These are phyloP conservation scores for Parthenolecanium corni DNA, from an alignment of 2,888 invertebrate genomes.

Conservation along the genomic window DNA sequence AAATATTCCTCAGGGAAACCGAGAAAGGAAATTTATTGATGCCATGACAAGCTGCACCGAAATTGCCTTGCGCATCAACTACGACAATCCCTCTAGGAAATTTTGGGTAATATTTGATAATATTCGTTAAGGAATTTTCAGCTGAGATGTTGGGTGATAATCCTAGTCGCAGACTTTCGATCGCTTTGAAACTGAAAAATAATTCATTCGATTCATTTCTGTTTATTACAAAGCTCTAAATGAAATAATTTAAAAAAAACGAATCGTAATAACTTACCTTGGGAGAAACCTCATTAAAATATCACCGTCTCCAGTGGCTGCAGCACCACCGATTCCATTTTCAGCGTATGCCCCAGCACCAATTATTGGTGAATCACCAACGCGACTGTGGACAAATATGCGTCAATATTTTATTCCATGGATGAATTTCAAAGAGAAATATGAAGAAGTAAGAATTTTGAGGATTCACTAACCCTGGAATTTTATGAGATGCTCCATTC, in stretches of 20 bases:
- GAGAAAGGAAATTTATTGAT: slow-evolving; percentile 39
- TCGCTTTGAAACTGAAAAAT: slow-evolving; percentile 59
- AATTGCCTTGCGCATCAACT: slow-evolving; percentile 56
- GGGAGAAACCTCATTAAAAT: slow-evolving; percentile 94
- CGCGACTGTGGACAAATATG: slow-evolving; percentile 44
- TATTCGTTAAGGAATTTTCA: slow-evolving; percentile 56
- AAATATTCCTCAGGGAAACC: too few species aligned
- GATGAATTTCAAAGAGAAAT: too few species aligned
- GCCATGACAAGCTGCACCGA: slow-evolving; percentile 75
- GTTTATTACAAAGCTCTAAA: too few species aligned
- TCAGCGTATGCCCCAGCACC: slow-evolving; percentile 94
- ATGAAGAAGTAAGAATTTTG: too few species aligned
- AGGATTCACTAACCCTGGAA: slow-evolving; percentile 72
- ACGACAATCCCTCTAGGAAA: slow-evolving; percentile 80
- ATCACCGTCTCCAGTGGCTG: slow-evolving; percentile 91
- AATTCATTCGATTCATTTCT: too few species aligned
- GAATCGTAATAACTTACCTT: slow-evolving; percentile 44
- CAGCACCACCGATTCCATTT: slow-evolving; percentile 69
- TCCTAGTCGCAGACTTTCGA: slow-evolving; percentile 72
- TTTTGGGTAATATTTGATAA: slow-evolving; percentile 59
- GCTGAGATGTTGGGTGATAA: slow-evolving; percentile 62
- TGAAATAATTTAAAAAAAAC: not conserved
- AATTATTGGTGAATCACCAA: slow-evolving; percentile 73
- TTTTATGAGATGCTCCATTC: slow-evolving; percentile 86
- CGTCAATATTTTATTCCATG: not conserved